These are phyloP conservation scores for Pyrochroa serraticornis DNA, from an alignment of 2,888 invertebrate species.

Conservation along the genomic window DNA sequence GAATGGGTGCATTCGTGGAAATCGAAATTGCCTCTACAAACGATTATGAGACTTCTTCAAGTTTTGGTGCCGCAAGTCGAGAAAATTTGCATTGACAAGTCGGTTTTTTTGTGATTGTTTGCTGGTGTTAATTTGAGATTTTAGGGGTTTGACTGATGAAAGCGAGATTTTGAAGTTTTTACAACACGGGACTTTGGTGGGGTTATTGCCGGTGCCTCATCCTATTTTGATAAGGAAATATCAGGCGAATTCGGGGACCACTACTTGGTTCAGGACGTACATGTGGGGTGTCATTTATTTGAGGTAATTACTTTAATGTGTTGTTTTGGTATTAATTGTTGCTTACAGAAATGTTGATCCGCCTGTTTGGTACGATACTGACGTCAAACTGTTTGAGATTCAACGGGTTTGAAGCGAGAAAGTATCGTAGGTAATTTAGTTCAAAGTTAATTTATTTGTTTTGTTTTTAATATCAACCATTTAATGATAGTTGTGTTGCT, in stretches of 20 bases:
- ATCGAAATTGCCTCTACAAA: conserved; percentile 95
- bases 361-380: conserved; percentile 99
- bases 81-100: conserved; percentile 99
- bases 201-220: conserved; percentile 96
- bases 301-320: conserved; percentile 63
- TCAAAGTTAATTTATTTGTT: conserved; percentile 11
- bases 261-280: conserved; percentile 99
- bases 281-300: conserved; percentile 99
- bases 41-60: conserved; percentile 97
- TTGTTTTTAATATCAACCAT: neutral
- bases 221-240: conserved; percentile 98
- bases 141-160: conserved; percentile 96
- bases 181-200: conserved; percentile 97
- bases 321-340: conserved; percentile 19
- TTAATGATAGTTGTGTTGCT: neutral
- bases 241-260: conserved; percentile 98
- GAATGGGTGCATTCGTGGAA: conserved; percentile 99
- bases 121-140: conserved; percentile 40
- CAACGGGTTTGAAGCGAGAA: conserved; percentile 77
- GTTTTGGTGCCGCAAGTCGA: conserved; percentile 99
- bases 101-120: conserved; percentile 58
- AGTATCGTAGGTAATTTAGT: no score
- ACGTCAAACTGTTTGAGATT: conserved; percentile 98
- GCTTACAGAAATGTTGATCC: conserved; percentile 92
- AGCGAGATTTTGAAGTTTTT: conserved; percentile 98